phyloP scores from a whole-genome alignment of 2,888 invertebrate species.

The Stenolophus ochropezus region DNA sequence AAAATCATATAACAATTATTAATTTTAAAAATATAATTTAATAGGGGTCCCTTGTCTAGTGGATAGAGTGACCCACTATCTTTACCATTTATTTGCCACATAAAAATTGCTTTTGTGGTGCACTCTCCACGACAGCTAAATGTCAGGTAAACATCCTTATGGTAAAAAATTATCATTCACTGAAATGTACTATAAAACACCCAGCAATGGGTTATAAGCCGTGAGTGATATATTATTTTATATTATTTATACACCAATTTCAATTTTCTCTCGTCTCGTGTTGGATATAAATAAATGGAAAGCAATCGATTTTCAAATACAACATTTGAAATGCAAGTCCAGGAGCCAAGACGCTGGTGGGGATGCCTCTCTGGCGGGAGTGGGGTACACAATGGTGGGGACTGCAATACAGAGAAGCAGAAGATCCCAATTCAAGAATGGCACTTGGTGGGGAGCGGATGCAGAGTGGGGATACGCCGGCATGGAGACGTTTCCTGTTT shows the following conservation, averaged over 20 bases:
- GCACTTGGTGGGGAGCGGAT: slow-evolving; percentile 32
- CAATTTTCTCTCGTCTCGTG: not conserved
- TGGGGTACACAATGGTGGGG: slow-evolving; percentile 49
- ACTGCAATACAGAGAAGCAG: slow-evolving; percentile 19
- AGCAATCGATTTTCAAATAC: slow-evolving; percentile 41
- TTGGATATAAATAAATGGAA: not conserved
- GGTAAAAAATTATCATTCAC: too few species aligned
- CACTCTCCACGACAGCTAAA: too few species aligned
- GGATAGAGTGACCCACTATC: too few species aligned
- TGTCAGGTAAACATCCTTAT: too few species aligned
- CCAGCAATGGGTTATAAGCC: too few species aligned
- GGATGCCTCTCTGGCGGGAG: slow-evolving; percentile 13
- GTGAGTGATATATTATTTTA: too few species aligned
- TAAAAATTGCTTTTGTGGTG: too few species aligned
- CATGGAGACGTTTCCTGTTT: slow-evolving; percentile 7
- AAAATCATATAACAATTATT: too few species aligned
- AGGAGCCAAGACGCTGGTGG: slow-evolving; percentile 45
- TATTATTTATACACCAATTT: not conserved
- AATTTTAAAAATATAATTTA: too few species aligned
- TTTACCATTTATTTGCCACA: too few species aligned
- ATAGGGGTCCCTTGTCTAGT: too few species aligned
- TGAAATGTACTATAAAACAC: too few species aligned
- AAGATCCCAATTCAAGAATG: slow-evolving; percentile 40
- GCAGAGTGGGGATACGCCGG: slow-evolving; percentile 5
- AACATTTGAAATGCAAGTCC: slow-evolving; percentile 51